Evolutionary conservation across 2,888 invertebrate species (phyloP), one percentile per base, ranked within the genome.

Genomic region (Phyllotreta striolata): DNA sequence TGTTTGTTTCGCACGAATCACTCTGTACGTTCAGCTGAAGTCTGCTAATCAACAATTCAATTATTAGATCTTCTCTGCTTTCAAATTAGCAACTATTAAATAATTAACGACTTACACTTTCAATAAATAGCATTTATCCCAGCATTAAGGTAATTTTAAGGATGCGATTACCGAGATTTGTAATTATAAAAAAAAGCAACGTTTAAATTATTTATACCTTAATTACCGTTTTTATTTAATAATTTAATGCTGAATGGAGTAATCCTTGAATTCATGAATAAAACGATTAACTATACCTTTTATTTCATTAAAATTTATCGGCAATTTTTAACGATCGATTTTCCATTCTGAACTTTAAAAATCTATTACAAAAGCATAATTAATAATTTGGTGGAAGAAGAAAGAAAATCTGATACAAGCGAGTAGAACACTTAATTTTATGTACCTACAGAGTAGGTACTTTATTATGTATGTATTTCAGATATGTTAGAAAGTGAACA

Each of bases 221-320:
- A 57, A 57, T 57, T 57, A 57, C 39, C 47, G 10, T 47, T 24
- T 24, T 57, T 46, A 57, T 57, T 57, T 39, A 57, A 57, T 57
- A 24, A 24, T 24, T 24, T 24, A 24, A 24, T 46, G 44, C 44
- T 56, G 55, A 24, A 56, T 35, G 37, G 41, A 47, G 37, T 47
- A 57, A 57, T 38, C 57, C 57, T 57, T 57, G 57, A 57, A 46
- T 14, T 46, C 8, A 38, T 57, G 24, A 57, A 39, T 47, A 46
- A 57, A 57, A 47, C 14, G 39, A 51, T 51, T 51, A 51, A 37
- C 24, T 24, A 4, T 24, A 24, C 24, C 24, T 24, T 24, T 24
- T 24, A 24, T 24, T 24, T 24, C 24, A 24, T 24, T 24, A 24
- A 24, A 24, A 24, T 24, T 24, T 24, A 24, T 24, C 24, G 24